Evolutionary conservation across 2,888 invertebrate species (phyloP), one percentile per base, ranked within the genome.

Genomic region (Teinopalpus imperialis): DNA sequence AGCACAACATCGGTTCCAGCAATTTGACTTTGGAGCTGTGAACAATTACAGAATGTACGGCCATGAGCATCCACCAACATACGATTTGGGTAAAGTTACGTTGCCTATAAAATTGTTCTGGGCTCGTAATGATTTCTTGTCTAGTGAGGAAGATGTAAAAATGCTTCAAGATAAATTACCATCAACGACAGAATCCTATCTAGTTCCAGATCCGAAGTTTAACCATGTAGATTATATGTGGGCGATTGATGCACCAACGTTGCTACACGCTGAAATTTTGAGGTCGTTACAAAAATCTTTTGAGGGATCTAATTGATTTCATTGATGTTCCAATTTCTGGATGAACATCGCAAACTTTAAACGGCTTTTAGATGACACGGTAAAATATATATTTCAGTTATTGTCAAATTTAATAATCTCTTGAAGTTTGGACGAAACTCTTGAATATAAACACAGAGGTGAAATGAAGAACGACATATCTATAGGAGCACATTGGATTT

Each of bases 221-320:
- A 94, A 93, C 66, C 95, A 95, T 63, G 73, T 94, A 20, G 94
- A 95, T 67, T 94, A 93, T 63, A 63, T 94, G 4, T 93, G 91
- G 90, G 93, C 91, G 0, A 83, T 81, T 10, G 90, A 94, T 53
- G 92, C 91, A 0, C 85, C 89, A 0, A 73, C 73, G 32, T 69
- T 93, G 14, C 73, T 94, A 0, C 93, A 93, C 60, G 53, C 88
- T 6, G 81, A 86, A 50, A 48, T 92, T 7, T 46, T 92, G 6
- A 65, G 74, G 5, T 71, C 72, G 9, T 52, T 85, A 40, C 35
- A 56, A 1, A 56, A 54, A 20, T 14, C 31, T 2, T 55, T 30
- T 49, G 27, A 41, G 39, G 24, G n/a, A n/a, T n/a, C n/a, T n/a
- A n/a, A n/a, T n/a, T n/a, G n/a, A n/a, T n/a, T n/a, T n/a, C n/a